Evolutionary conservation across 2,888 invertebrate genomes (phyloP).

Genomic region (Heliconius charithonia): DNA sequence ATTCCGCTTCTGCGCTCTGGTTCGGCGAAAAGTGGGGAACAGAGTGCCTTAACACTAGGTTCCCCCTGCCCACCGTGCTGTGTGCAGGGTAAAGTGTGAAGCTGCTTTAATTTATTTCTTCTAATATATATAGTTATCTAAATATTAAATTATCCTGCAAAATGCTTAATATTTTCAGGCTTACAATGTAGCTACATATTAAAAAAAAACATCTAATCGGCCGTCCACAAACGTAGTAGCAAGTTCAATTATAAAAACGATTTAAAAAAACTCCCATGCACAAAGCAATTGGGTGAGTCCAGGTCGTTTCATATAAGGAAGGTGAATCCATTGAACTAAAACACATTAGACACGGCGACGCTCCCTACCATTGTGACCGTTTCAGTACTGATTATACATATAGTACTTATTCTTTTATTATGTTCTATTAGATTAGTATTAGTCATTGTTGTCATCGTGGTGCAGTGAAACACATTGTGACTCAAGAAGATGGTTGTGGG

Average conservation of each 20-base stretch:
- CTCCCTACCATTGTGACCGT: conserved; percentile 15
- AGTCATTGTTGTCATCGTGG: not conserved
- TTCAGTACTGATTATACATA: not conserved
- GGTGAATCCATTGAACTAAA: conserved; percentile 23
- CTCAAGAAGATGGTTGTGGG: too few species aligned
- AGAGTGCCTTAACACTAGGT: too few species aligned
- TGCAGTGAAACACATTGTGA: not conserved
- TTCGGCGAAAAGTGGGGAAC: too few species aligned
- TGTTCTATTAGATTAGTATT: not conserved
- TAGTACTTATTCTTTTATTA: conserved; percentile 6
- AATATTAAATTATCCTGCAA: too few species aligned
- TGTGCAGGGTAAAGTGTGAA: too few species aligned
- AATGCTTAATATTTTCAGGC: too few species aligned
- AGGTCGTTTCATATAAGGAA: conserved; percentile 16
- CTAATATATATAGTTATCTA: too few species aligned
- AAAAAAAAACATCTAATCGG: not conserved
- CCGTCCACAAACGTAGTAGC: not conserved
- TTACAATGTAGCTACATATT: not conserved
- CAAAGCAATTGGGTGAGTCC: conserved; percentile 9
- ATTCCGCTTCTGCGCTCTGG: too few species aligned
- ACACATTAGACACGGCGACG: conserved; percentile 25
- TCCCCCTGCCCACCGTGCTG: too few species aligned
- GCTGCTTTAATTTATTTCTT: too few species aligned
- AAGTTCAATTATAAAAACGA: not conserved
- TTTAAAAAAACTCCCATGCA: not conserved